phyloP scores from a whole-genome alignment of 2,888 invertebrate genomes.

The Lapara coniferarum region DNA sequence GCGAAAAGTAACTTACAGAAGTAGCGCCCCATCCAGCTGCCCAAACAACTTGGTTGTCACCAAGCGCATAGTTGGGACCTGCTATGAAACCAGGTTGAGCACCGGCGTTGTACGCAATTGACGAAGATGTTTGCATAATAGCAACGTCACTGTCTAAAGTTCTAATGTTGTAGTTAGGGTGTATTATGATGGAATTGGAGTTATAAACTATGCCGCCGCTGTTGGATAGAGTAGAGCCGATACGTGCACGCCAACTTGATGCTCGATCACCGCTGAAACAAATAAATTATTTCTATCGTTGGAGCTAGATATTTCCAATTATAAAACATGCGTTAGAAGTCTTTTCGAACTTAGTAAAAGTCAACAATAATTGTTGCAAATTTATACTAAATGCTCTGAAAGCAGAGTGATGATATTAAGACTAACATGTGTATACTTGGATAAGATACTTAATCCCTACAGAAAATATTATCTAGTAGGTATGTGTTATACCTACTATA shows the following conservation, averaged over 20 bases:
- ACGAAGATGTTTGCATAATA: constrained; percentile 42
- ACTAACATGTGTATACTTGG: no score
- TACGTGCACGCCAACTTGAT: constrained; percentile 51
- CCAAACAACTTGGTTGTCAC: constrained; percentile 55
- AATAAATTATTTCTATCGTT: no score
- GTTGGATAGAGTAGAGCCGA: constrained; percentile 55
- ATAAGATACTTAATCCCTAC: no score
- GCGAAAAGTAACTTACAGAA: constrained; percentile 47
- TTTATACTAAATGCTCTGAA: no score
- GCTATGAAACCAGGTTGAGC: constrained; percentile 37
- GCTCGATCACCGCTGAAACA: no score
- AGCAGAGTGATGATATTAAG: no score
- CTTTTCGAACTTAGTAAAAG: no score
- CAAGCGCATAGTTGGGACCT: constrained; percentile 50
- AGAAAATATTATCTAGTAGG: no score
- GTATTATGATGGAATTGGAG: constrained; percentile 40
- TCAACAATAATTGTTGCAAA: no score
- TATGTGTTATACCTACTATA: no score
- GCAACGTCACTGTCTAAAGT: constrained; percentile 52
- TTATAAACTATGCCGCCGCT: constrained; percentile 52
- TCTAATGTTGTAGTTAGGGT: constrained; percentile 53
- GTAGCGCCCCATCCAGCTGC: constrained; percentile 63
- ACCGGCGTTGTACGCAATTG: constrained; percentile 32
- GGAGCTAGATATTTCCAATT: no score
- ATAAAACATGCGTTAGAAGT: no score